These are phyloP conservation scores for Steatornis caripensis DNA, from an alignment of 2,113 vertebrate species.

Conservation along the genomic window DNA sequence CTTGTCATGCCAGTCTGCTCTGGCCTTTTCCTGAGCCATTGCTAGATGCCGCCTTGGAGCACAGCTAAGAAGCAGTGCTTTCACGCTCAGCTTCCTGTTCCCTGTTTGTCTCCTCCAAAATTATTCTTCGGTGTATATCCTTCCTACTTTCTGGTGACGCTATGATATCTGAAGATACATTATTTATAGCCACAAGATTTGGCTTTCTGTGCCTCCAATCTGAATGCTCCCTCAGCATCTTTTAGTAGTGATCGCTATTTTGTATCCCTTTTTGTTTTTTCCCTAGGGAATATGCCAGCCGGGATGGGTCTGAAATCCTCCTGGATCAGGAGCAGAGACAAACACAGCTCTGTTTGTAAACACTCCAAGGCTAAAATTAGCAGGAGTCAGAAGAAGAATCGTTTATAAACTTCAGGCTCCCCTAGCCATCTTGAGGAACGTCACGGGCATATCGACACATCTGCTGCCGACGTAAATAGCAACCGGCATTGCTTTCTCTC, in stretches of 20 bases:
- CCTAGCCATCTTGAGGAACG: conserved; percentile 35
- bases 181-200: neutral
- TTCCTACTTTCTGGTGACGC: neutral
- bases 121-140: neutral
- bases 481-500: neutral
- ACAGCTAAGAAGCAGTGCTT: neutral
- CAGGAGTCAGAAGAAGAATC: neutral
- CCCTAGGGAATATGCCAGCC: neutral
- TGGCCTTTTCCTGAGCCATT: neutral
- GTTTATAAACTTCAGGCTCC: conserved; percentile 47
- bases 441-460: neutral
- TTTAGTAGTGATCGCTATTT: neutral
- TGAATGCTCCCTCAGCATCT: neutral
- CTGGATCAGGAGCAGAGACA: neutral
- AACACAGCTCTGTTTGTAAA: conserved; percentile 69
- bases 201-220: neutral
- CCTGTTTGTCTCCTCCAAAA: neutral
- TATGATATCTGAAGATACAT: neutral
- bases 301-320: conserved; percentile 1
- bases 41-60: neutral
- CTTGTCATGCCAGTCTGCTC: neutral
- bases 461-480: conserved; percentile 37
- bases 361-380: conserved; percentile 57
- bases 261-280: neutral
- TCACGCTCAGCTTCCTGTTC: neutral